phyloP scores from a whole-genome alignment of 2,888 invertebrate genomes.

The Tiphia femorata region DNA sequence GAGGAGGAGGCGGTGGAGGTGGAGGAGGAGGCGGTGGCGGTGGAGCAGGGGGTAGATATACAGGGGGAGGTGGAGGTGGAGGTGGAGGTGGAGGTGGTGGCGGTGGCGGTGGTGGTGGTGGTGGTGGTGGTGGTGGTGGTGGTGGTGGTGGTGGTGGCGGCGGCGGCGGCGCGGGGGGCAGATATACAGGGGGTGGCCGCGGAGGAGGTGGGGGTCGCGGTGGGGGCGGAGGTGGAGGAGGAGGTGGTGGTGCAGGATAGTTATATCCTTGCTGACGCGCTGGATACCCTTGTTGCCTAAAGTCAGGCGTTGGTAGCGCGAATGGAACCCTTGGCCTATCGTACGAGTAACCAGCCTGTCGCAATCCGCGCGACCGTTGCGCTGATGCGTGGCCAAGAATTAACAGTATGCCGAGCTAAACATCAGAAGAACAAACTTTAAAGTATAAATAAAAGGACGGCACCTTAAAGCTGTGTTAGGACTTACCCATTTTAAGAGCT shows the following conservation, averaged over 20 bases:
- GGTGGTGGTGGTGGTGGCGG: slow-evolving; percentile 13
- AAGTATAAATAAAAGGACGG: background rate
- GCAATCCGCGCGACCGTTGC: slow-evolving; percentile 26
- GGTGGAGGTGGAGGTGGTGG: slow-evolving; percentile 18
- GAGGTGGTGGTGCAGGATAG: slow-evolving; percentile 7
- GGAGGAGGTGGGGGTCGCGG: slow-evolving; percentile 27
- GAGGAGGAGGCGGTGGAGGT: background rate
- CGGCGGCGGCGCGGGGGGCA: slow-evolving; percentile 10
- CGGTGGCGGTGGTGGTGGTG: slow-evolving; percentile 7
- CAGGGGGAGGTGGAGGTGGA: slow-evolving; percentile 18
- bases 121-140: slow-evolving; percentile 11
- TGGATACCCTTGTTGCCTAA: slow-evolving; percentile 13
- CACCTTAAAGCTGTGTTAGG: background rate
- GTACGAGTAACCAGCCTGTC: slow-evolving; percentile 58
- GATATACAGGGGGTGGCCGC: slow-evolving; percentile 14
- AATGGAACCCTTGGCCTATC: slow-evolving; percentile 50
- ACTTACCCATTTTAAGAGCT: slow-evolving; percentile 58
- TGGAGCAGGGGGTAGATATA: slow-evolving; percentile 17
- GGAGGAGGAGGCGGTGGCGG: slow-evolving; percentile 10
- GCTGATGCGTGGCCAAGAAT: slow-evolving; percentile 32
- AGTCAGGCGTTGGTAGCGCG: slow-evolving; percentile 40
- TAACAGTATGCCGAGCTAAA: slow-evolving; percentile 43
- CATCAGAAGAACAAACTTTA: background rate
- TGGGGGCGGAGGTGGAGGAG: slow-evolving; percentile 19
- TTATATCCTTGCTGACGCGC: slow-evolving; percentile 3